Evolutionary conservation across 2,888 invertebrate species (phyloP), one percentile per base, ranked within the genome.

Genomic region (Chymomyza procnemis): DNA sequence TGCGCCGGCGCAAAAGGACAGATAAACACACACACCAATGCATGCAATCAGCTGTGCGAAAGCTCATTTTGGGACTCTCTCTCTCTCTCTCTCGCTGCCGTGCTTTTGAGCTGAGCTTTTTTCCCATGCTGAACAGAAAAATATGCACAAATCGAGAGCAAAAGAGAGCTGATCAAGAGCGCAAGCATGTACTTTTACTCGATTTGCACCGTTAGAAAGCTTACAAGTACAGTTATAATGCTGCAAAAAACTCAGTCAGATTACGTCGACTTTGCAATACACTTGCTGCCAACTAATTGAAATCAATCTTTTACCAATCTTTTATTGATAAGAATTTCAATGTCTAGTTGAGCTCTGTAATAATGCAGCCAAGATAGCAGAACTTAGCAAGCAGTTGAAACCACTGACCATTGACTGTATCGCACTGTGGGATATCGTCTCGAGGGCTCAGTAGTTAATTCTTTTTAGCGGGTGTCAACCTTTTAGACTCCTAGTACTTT

Each of bases 1-100:
- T 56, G 67, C 77, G 66, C 76, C 69, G 64, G 69, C 69, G 69
- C 74, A 69, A 83, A 77, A 83, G 78, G 84, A 83, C 80, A 67
- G 78, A 73, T 26, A 1, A 26, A 26, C 67, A 62, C 61, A 26
- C n/a, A 46, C 47, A 30, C 26, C 59, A 41, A 56, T 18, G 6
- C 8, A 16, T n/a, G n/a, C 16, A n/a, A 16, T 50, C 50, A 50
- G 50, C 19, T 50, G 16, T 18, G 50, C 50, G 16, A 16, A 14
- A 48, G 48, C 50, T 12, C 26, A 8, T 26, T 26, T 26, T 0
- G 14, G 4, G 14, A 18, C n/a, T 50, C 48, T 5, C 26, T 2
- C 26, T 16, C 50, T 50, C 19, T 16, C 19, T 50, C 18, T 50
- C 50, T 50, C 50, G 1, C 16, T 3, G 18, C 18, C 18, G 16